phyloP scores from a whole-genome alignment of 1,140 invertebrate species.

The Nephila pilipes region DNA sequence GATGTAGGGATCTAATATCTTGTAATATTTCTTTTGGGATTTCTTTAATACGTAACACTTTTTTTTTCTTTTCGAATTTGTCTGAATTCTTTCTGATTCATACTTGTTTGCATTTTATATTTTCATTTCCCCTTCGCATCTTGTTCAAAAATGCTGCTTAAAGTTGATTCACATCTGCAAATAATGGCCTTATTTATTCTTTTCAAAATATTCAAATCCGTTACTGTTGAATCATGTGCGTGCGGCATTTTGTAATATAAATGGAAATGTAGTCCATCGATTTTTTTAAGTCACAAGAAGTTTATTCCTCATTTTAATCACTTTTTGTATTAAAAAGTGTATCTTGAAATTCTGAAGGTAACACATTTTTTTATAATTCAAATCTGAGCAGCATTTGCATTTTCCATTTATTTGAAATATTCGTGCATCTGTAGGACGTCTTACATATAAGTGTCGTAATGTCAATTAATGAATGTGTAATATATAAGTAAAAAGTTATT shows the following conservation, averaged over 20 bases:
- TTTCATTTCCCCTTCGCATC: not conserved
- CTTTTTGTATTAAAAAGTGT: not conserved
- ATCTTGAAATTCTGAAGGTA: not conserved
- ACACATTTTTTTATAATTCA: not conserved
- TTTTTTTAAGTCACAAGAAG: conserved; percentile 28
- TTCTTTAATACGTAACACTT: not conserved
- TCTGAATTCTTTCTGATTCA: not conserved
- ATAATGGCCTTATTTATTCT: conserved; percentile 55
- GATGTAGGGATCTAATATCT: no score
- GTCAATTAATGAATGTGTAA: no score
- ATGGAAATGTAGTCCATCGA: conserved; percentile 33
- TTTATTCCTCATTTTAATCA: conserved; percentile 37
- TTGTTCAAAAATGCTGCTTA: not conserved
- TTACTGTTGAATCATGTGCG: not conserved
- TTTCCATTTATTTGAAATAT: not conserved
- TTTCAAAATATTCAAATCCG: conserved; percentile 35
- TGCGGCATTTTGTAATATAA: conserved; percentile 53
- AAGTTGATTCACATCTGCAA: conserved; percentile 49
- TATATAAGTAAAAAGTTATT: no score
- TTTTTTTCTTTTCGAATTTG: not conserved
- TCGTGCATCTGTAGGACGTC: not conserved
- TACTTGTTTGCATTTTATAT: not conserved
- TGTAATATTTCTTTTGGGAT: not conserved
- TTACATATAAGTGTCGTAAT: no score
- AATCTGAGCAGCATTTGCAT: not conserved